These are phyloP conservation scores for Brienomyrus brachyistius DNA, from an alignment of 2,113 vertebrate genomes.

Conservation along the genomic window DNA sequence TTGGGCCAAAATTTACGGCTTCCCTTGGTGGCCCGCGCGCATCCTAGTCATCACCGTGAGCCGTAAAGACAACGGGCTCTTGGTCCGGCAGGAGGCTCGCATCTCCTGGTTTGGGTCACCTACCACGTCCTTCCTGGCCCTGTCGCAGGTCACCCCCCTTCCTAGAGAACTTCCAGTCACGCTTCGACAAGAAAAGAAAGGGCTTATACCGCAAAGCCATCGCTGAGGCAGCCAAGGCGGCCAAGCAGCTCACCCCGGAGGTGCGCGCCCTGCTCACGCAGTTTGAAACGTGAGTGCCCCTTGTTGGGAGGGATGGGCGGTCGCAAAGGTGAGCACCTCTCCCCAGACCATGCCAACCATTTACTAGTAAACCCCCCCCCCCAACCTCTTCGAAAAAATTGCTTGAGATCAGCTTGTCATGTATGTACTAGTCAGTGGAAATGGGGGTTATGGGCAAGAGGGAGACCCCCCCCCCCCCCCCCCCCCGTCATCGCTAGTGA, in stretches of 20 bases:
- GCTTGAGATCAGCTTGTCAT: background rate
- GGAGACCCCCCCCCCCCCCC: background rate
- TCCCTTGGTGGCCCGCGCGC: conserved; percentile 97
- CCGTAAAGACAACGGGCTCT: conserved; percentile 82
- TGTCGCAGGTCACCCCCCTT: conserved; percentile 90
- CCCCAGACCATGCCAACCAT: background rate
- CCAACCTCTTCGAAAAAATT: conserved; percentile 16
- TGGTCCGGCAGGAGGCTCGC: conserved; percentile 86
- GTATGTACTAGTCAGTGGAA: background rate
- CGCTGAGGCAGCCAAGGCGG: conserved; percentile 90
- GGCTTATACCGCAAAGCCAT: conserved; percentile 95
- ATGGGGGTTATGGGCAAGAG: background rate
- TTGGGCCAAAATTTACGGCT: conserved; percentile 98
- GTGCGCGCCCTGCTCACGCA: conserved; percentile 93
- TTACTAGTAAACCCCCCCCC: background rate
- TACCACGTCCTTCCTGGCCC: conserved; percentile 91
- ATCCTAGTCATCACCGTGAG: conserved; percentile 87
- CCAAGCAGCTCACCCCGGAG: conserved; percentile 94
- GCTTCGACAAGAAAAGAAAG: conserved; percentile 97
- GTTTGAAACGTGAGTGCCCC: conserved; percentile 80
- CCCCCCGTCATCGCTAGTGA: background rate
- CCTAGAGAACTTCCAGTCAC: conserved; percentile 94
- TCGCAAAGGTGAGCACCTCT: conserved; percentile 32
- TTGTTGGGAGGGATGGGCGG: conserved; percentile 66
- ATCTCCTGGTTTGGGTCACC: conserved; percentile 98